Conservation (phyloP, 2,113 vertebrate species). For the Gambusia affinis region DNA sequence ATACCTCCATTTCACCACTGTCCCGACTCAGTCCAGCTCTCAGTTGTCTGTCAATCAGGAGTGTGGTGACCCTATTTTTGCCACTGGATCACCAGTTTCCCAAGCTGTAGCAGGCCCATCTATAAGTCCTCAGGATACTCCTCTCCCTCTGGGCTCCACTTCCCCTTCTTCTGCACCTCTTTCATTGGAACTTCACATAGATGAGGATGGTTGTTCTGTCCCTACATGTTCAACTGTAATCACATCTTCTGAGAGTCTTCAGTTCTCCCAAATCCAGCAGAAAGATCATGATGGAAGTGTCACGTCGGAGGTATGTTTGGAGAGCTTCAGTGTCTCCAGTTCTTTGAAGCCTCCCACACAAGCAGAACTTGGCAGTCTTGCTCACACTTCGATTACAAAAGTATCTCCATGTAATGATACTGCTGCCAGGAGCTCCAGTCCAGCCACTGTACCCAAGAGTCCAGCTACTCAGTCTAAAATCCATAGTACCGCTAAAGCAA, state of each 20-base stretch:
- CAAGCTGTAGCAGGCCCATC: not conserved
- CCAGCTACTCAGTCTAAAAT: constrained; percentile 33
- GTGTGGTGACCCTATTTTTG: constrained; percentile 39
- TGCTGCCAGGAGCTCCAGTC: constrained; percentile 27
- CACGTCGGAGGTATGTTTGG: constrained; percentile 29
- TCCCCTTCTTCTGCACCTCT: constrained; percentile 38
- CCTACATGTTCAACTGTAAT: constrained; percentile 16
- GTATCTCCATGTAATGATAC: constrained; percentile 15
- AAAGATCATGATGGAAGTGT: constrained; percentile 30
- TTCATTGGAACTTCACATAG: constrained; percentile 64
- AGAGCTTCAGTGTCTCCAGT: constrained; percentile 37
- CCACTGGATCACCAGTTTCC: constrained; percentile 17
- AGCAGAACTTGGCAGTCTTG: constrained; percentile 13
- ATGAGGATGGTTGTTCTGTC: constrained; percentile 67
- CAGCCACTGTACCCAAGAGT: constrained; percentile 41
- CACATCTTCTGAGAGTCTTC: constrained; percentile 38
- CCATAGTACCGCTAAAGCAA: constrained; percentile 28
- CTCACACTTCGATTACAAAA: constrained; percentile 9
- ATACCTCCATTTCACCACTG: not conserved
- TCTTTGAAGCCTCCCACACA: constrained; percentile 17
- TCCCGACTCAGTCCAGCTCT: constrained; percentile 84
- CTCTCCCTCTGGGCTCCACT: constrained; percentile 31
- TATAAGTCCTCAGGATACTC: constrained; percentile 35
- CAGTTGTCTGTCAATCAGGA: constrained; percentile 81
- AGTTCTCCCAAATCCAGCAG: constrained; percentile 41